Conservation (phyloP, 2,113 vertebrate genomes). For the Hydropotes inermis region DNA sequence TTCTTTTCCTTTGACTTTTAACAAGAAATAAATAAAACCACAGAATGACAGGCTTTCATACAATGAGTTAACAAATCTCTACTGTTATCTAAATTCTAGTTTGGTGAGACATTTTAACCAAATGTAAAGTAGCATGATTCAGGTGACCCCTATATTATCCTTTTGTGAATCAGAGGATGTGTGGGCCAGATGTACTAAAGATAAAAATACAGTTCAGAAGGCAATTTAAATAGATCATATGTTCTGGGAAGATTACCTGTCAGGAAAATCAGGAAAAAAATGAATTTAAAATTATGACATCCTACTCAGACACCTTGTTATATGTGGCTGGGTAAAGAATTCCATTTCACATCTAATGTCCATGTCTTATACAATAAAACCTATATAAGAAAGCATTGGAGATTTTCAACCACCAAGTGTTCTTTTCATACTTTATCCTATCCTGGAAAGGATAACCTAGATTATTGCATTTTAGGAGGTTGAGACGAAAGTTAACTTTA, state of each 20-base stretch:
- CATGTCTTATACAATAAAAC: not conserved
- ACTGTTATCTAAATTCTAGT: not conserved
- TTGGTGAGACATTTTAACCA: not conserved
- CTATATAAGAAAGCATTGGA: not conserved
- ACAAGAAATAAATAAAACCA: not conserved
- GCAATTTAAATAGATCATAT: not conserved
- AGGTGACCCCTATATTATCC: not conserved
- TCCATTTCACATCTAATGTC: not conserved
- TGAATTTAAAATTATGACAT: not conserved
- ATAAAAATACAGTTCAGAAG: not conserved
- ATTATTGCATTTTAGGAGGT: not conserved
- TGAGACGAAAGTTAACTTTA: not conserved
- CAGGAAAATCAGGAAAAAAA: not conserved
- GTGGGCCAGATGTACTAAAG: not conserved
- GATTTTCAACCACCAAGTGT: not conserved
- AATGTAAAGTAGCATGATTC: not conserved
- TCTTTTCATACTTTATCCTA: not conserved
- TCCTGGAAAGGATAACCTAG: not conserved
- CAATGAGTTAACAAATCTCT: not conserved
- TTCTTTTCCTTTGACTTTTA: not conserved
- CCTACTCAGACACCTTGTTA: not conserved
- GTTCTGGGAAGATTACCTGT: not conserved
- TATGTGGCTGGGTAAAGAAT: not conserved
- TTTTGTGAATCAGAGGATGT: not conserved
- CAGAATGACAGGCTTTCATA: not conserved